These are phyloP conservation scores for Plodia interpunctella DNA, from an alignment of 1,140 invertebrate species.

Conservation along the genomic window DNA sequence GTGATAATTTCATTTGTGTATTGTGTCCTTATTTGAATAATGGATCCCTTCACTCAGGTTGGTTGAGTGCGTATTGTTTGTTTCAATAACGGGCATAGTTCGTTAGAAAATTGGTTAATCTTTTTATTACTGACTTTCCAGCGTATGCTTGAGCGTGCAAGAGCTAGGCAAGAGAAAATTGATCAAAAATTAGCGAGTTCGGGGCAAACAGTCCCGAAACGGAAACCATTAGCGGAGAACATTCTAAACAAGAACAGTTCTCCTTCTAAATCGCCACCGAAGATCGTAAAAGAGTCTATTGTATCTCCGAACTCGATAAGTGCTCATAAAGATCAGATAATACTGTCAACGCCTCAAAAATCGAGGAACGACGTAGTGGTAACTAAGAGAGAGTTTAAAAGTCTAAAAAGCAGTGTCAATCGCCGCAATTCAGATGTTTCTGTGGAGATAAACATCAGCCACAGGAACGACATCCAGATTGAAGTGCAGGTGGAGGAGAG, in stretches of 20 bases:
- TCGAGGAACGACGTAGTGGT: conserved; percentile 52
- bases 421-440: conserved; percentile 65
- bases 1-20: conserved; percentile 10
- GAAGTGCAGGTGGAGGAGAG: conserved; percentile 73
- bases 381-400: conserved; percentile 60
- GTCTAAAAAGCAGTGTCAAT: conserved; percentile 41
- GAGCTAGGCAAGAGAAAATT: conserved; percentile 71
- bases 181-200: conserved; percentile 69
- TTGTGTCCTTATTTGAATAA: conserved; percentile 19
- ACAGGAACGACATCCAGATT: conserved; percentile 71
- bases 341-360: conserved; percentile 28
- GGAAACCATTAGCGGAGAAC: conserved; percentile 65
- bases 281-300: conserved; percentile 35
- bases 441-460: conserved; percentile 72
- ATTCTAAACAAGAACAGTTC: conserved; percentile 43
- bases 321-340: conserved; percentile 34
- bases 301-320: conserved; percentile 49
- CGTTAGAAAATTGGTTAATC: not conserved
- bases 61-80: conserved; percentile 20
- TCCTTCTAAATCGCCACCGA: conserved; percentile 46
- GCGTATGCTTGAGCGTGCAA: conserved; percentile 73
- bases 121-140: conserved; percentile 38
- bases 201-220: conserved; percentile 57
- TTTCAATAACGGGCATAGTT: conserved; percentile 29
- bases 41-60: conserved; percentile 76